phyloP scores from a whole-genome alignment of 2,113 vertebrate species.

The Limnothrissa miodon region DNA sequence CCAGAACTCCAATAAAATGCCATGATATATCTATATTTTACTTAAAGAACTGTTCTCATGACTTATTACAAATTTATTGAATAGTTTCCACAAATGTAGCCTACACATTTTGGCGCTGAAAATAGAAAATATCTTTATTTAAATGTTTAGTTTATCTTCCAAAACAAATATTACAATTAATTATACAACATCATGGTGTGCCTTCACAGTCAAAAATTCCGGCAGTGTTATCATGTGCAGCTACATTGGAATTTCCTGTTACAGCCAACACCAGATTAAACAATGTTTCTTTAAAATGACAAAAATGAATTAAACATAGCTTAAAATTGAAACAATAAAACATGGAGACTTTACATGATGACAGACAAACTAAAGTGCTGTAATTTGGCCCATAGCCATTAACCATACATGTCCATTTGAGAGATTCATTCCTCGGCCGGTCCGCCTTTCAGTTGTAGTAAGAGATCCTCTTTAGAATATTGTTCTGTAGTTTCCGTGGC shows the following conservation, averaged over 20 bases:
- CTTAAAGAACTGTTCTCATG: neutral
- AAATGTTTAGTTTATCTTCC: neutral
- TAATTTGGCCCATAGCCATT: neutral
- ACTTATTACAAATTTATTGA: neutral
- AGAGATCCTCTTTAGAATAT: conserved; percentile 79
- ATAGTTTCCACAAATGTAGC: too few species aligned
- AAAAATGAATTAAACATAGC: neutral
- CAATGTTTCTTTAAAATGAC: conserved; percentile 6
- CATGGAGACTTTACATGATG: neutral
- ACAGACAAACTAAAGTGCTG: conserved; percentile 6
- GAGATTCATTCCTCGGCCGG: conserved; percentile 41
- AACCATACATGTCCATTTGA: neutral
- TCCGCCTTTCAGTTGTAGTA: conserved; percentile 73
- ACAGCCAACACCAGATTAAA: neutral
- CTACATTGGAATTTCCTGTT: neutral
- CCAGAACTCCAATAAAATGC: neutral
- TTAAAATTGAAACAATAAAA: neutral
- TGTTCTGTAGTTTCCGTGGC: conserved; percentile 76
- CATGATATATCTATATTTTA: too few species aligned
- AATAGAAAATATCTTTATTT: conserved; percentile 19
- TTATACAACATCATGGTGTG: neutral
- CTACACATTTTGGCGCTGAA: too few species aligned
- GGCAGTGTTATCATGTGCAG: neutral
- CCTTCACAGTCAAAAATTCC: neutral
- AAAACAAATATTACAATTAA: neutral